Base-by-base conservation (phyloP, 2,113 vertebrate species). In the Meriones unguiculatus region DNA sequence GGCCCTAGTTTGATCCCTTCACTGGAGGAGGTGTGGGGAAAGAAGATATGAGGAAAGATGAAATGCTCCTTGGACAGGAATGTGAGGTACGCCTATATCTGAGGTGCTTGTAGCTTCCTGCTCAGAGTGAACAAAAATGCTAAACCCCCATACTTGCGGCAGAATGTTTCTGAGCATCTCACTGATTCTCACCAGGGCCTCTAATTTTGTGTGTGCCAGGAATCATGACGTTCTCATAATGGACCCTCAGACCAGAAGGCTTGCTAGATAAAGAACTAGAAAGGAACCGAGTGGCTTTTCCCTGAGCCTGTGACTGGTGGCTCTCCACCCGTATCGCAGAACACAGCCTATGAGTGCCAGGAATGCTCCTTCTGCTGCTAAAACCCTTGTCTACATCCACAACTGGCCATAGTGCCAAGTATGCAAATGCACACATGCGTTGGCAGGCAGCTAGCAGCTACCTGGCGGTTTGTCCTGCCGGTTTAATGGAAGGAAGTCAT, bases 91-190 rank as follows among this genome's bases (percentile, higher is more conserved):
- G 15, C 59, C 82, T 67, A 7, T 10, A 1, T 2, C 14, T 70
- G 32, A 20, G 7, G 46, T 90, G 77, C 52, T 46, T 5, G 13
- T 1, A 50, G 64, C 46, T 38, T 57, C 24, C 1, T 20, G 59
- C 54, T 32, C 8, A 11, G 20, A 7, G 28, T 22, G 59, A 77
- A 54, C 0, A 5, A 9, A n/a, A 62, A 22, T 0, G 0, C 22
- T 3, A 18, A 62, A 24, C 24, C 35, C 7, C 35, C 52, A 30
- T 24, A 57, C 57, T 30, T 18, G 11, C 38, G n/a, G 59, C 38
- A 30, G 54, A 84, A 25, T 62, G 32, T 91, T 25, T 80, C 52
- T 13, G 5, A 7, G 35, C 24, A 46, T 75, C 57, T 75, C 52
- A 54, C 35, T 62, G 38, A 59, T 78, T 75, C 69, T 95, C 78